A percentile compares a stretch with the other conserved stretches of the same genome.
Evolutionary conservation across 2,797 vertebrate genomes (phyloP).

Genomic region (Argentina silus): DNA sequence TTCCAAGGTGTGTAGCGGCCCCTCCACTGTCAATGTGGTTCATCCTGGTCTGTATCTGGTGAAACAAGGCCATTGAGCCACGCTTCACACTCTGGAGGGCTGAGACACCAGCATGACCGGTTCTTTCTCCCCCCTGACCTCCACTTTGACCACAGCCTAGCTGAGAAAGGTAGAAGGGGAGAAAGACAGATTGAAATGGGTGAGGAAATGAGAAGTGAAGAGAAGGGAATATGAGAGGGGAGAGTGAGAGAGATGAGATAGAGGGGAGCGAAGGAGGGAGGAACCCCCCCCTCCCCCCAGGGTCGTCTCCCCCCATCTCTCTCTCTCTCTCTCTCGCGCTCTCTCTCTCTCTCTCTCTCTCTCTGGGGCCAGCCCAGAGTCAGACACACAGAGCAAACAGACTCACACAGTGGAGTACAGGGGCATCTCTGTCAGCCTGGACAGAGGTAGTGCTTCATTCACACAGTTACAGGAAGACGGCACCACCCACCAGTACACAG

Average conservation of each 20-base stretch:
- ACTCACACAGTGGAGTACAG: constrained; percentile 50
- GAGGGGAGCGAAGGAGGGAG: background rate
- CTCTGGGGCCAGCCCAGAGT: background rate
- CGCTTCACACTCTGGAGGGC: too few relatives aligned
- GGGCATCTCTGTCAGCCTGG: constrained; percentile 49
- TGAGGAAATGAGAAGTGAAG: constrained; percentile 8
- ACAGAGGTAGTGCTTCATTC: constrained; percentile 51
- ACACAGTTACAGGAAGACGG: background rate
- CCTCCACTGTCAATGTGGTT: background rate
- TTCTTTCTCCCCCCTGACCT: too few relatives aligned
- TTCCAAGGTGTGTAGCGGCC: too few relatives aligned
- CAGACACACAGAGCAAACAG: constrained; percentile 1
- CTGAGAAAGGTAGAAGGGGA: background rate
- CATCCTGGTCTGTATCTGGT: background rate
- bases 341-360: constrained; percentile 7
- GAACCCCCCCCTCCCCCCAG: too few relatives aligned
- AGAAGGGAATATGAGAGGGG: constrained; percentile 33
- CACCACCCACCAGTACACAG: constrained; percentile 29
- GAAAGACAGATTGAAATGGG: constrained; percentile 10
- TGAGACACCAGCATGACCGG: too few relatives aligned
- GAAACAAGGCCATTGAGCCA: background rate
- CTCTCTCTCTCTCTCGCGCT: background rate
- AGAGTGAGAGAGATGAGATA: constrained; percentile 26
- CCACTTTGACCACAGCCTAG: too few relatives aligned
- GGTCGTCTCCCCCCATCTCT: background rate